Evolutionary conservation across 2,888 invertebrate species (phyloP).

Genomic region (Leptodirus hochenwartii): DNA sequence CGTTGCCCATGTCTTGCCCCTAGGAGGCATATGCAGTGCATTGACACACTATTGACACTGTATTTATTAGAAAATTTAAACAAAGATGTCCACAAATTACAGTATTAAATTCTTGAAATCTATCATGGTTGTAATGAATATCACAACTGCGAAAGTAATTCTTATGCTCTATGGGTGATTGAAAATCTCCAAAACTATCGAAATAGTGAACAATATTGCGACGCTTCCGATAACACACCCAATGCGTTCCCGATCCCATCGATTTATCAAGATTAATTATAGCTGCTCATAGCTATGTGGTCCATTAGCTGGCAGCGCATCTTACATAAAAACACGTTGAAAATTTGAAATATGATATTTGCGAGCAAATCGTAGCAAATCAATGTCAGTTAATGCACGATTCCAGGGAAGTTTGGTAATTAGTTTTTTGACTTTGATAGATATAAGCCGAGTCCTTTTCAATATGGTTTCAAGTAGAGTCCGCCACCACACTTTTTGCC

Average conservation of each 20-base stretch:
- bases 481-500: constrained; percentile 15
- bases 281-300: constrained; percentile 7
- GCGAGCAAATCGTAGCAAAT: constrained; percentile 5
- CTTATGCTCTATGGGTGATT: constrained; percentile 7
- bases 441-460: constrained; percentile 8
- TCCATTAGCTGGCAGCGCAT: constrained; percentile 6
- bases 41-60: too few relatives aligned
- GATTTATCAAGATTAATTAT: constrained; percentile 8
- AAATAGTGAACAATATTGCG: constrained; percentile 7
- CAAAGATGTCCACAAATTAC: too few relatives aligned
- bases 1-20: too few relatives aligned
- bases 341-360: constrained; percentile 7
- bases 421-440: too few relatives aligned
- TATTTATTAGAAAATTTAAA: too few relatives aligned
- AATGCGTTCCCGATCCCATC: constrained; percentile 9
- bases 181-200: constrained; percentile 9
- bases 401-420: constrained; percentile 5
- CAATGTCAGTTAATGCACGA: constrained; percentile 7
- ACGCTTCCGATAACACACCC: constrained; percentile 10
- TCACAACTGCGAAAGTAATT: too few relatives aligned
- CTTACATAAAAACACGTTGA: constrained; percentile 8
- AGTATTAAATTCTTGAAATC: too few relatives aligned
- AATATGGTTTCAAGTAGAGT: constrained; percentile 8
- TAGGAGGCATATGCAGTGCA: too few relatives aligned
- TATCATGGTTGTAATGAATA: too few relatives aligned